Evolutionary conservation across 2,113 vertebrate species (phyloP).

Genomic region (Dromas ardeola): DNA sequence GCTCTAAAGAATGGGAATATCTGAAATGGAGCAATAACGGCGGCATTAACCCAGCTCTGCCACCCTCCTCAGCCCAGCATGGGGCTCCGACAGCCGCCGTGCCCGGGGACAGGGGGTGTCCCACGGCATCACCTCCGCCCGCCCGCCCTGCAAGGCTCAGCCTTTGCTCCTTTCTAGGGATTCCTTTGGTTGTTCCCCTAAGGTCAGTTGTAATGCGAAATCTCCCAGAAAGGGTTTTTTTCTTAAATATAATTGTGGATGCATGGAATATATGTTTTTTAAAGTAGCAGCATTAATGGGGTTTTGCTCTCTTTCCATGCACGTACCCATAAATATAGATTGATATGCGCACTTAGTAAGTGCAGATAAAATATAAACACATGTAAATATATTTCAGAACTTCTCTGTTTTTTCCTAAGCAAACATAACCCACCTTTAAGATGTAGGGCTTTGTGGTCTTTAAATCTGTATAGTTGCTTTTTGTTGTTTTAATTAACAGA

Average conservation of each 20-base stretch:
- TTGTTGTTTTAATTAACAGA: neutral
- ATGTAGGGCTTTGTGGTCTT: neutral
- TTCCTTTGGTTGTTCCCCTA: neutral
- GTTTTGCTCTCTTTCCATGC: neutral
- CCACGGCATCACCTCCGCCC: accelerated
- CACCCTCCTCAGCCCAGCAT: neutral
- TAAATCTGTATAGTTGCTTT: neutral
- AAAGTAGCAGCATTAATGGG: neutral
- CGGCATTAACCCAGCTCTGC: neutral
- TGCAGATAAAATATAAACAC: too few relatives aligned
- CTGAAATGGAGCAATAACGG: neutral
- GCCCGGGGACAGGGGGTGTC: neutral
- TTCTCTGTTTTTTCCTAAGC: neutral
- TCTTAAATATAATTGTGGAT: neutral
- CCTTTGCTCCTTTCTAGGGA: neutral
- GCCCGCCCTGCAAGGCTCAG: too few relatives aligned
- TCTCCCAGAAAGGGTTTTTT: neutral
- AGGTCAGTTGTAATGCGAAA: neutral
- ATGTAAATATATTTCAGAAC: neutral
- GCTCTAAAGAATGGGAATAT: too few relatives aligned
- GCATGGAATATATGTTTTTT: neutral
- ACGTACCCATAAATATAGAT: neutral
- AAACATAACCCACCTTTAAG: neutral
- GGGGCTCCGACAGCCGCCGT: neutral
- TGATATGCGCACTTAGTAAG: accelerated